Evolutionary conservation across 30 jellyfish, hydroid and myxozoan genomes (phyloP).

Genomic region (Sanderia malayensis): DNA sequence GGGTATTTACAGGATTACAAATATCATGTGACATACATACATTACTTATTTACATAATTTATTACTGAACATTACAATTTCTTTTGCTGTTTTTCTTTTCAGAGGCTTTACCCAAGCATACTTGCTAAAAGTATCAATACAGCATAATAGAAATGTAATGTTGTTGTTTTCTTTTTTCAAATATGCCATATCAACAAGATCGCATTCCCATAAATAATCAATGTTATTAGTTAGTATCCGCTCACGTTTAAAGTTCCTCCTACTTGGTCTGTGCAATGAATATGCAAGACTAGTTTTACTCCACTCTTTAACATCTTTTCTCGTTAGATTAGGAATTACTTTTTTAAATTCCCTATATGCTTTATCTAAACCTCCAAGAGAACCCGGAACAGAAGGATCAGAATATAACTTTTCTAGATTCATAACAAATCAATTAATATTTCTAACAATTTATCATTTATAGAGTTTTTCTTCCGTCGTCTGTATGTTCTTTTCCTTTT

Average conservation of each 20-base stretch:
- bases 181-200: constrained; percentile 29
- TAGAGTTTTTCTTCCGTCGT: neutral
- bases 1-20: too few relatives aligned
- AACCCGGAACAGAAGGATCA: constrained; percentile 26
- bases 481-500: neutral
- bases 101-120: constrained; percentile 57
- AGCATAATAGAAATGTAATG: constrained; percentile 14
- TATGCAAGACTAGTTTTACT: constrained; percentile 16
- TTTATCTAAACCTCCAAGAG: constrained; percentile 28
- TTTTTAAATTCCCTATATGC: constrained; percentile 40
- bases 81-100: constrained; percentile 22
- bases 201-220: constrained; percentile 40
- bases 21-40: too few relatives aligned
- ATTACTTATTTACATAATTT: too few relatives aligned
- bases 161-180: constrained; percentile 26
- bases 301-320: constrained; percentile 26
- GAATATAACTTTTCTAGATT: neutral
- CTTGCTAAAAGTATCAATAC: constrained; percentile 47
- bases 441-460: constrained; percentile 3
- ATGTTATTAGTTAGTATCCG: constrained; percentile 31
- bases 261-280: constrained; percentile 40
- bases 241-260: constrained; percentile 34
- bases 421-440: constrained; percentile 9
- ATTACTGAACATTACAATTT: too few relatives aligned
- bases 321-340: constrained; percentile 16